Base-by-base conservation (phyloP, 2,888 invertebrate genomes). In the Pemphredon lugubris region DNA sequence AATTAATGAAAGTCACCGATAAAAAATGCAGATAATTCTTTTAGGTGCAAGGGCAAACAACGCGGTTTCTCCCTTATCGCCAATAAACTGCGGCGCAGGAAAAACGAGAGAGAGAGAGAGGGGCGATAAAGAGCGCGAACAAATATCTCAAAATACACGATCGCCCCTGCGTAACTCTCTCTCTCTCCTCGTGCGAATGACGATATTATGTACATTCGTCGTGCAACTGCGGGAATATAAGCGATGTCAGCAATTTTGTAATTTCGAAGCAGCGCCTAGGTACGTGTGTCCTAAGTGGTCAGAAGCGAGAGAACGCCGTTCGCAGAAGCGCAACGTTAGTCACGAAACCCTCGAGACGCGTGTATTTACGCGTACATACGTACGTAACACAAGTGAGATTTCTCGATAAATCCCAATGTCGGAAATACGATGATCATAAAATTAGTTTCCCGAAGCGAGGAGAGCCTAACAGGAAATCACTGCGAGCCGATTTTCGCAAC, bases 181-280 rank as follows among this genome's bases (percentile, higher is more conserved):
- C 6, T 14, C 20, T n/a, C 11, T 5, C 34, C 37, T 44, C 16
- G 14, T 18, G 14, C 40, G 50, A 32, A 11, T 39, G 21, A 61
- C 53, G 37, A 63, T 60, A n/a, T 61, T 60, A 53, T 48, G n/a
- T n/a, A 59, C 53, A 42, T 61, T 51, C 51, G 18, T 44, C 57
- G 59, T 14, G 60, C 61, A 64, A 63, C 66, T 66, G 57, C 61
- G 23, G 30, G 44, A 63, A 48, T 51, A 37, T 60, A 63, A 54
- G 65, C 74, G 77, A 77, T 80, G 60, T 77, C 74, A 32, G 63
- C 63, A 68, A 80, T 79, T 79, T 80, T 51, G 71, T 71, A 68
- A 68, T 74, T 80, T 57, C 32, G 48, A 66, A 48, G 34, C 48
- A 40, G 51, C 68, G 59, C 44, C 37, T 54, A 57, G 50, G 58